Conservation (phyloP, 2,797 vertebrate species). For the Setipinna tenuifilis region DNA sequence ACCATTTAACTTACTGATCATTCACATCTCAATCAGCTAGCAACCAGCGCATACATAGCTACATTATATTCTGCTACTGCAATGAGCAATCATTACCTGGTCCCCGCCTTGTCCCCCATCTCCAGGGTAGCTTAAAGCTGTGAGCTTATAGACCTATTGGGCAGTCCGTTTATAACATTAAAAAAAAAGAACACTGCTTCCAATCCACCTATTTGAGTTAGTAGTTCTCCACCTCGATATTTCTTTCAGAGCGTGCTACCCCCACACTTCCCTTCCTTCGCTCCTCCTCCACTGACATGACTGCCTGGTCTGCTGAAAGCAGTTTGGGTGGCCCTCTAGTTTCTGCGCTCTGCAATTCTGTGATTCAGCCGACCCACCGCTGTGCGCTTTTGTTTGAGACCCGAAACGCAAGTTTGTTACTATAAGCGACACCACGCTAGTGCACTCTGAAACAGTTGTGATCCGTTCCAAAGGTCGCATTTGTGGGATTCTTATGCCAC, state of each 20-base stretch:
- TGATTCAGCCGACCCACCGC: background rate
- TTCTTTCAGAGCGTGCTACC: conserved; percentile 21
- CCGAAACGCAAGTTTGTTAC: background rate
- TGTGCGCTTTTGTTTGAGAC: background rate
- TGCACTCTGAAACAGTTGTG: background rate
- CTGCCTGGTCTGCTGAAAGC: conserved; percentile 14
- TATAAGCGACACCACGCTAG: background rate
- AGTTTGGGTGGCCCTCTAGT: background rate
- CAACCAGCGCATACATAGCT: background rate
- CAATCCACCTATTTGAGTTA: background rate
- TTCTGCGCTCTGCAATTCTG: background rate
- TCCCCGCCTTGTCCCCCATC: conserved; percentile 84
- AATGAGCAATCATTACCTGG: conserved; percentile 67
- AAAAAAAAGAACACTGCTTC: background rate
- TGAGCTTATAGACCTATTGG: conserved; percentile 6
- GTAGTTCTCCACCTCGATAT: background rate
- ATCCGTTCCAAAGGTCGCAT: background rate
- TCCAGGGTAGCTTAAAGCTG: conserved; percentile 63
- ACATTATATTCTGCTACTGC: background rate
- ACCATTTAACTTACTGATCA: background rate
- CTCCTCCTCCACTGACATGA: conserved; percentile 30
- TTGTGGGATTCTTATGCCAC: background rate
- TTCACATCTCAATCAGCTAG: conserved; percentile 15
- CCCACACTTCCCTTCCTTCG: conserved; percentile 26
- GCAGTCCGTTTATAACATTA: background rate